Percentiles rank a stretch among this genome's conserved stretches.
phyloP scores from a whole-genome alignment of 1,140 invertebrate genomes.

The Diprion similis region DNA sequence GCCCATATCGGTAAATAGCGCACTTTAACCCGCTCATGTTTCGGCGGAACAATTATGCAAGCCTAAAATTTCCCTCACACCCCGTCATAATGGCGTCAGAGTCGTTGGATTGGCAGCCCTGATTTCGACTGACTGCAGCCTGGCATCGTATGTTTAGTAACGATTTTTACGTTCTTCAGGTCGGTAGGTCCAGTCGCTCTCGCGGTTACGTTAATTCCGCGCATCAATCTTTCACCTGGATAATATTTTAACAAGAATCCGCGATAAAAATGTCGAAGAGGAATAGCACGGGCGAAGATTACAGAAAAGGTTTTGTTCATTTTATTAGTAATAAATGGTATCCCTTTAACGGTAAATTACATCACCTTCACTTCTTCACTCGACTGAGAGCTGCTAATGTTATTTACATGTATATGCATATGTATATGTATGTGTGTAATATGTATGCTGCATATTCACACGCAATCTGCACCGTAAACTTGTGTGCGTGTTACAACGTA shows the following conservation, averaged over 20 bases:
- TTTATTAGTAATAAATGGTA: constrained; percentile 34
- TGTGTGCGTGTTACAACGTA: too few species aligned
- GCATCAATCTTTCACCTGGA: too few species aligned
- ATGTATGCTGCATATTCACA: constrained; percentile 11
- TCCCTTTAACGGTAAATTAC: background rate
- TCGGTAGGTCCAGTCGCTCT: background rate
- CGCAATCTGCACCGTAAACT: too few species aligned
- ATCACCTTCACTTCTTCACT: background rate
- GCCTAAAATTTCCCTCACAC: too few species aligned
- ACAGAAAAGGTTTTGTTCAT: constrained; percentile 59
- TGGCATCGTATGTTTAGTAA: background rate
- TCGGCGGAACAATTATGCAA: too few species aligned
- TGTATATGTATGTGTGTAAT: constrained; percentile 25
- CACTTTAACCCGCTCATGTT: constrained; percentile 3
- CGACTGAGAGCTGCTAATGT: constrained; percentile 13
- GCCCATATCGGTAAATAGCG: background rate
- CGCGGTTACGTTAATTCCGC: too few species aligned
- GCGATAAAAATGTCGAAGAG: constrained; percentile 47
- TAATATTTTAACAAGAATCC: background rate
- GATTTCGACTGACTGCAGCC: too few species aligned
- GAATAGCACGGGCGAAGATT: constrained; percentile 40
- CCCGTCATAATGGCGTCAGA: too few species aligned
- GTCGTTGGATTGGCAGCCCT: too few species aligned
- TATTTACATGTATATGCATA: constrained; percentile 10
- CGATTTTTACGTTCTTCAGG: background rate